phyloP scores from a whole-genome alignment of 2,888 invertebrate species.

The Acronicta psi region DNA sequence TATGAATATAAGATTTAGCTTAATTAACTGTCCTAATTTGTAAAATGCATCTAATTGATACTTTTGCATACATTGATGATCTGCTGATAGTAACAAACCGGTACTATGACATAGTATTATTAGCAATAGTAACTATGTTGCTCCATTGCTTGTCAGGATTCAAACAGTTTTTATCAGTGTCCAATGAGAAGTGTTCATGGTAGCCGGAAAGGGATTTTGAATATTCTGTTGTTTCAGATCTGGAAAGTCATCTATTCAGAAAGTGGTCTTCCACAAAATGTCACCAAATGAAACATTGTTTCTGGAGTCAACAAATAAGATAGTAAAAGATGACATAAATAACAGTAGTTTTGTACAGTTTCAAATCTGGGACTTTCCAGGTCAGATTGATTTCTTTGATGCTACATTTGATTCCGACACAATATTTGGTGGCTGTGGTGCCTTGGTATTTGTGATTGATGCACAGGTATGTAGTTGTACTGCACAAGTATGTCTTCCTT shows the following conservation, averaged over 20 bases:
- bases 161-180: too few species aligned
- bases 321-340: constrained; percentile 99
- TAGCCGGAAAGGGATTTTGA: not conserved
- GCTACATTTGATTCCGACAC: constrained; percentile 98
- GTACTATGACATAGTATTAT: too few species aligned
- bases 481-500: constrained; percentile 91
- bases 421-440: constrained; percentile 99
- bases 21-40: not conserved
- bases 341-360: constrained; percentile 99
- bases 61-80: too few species aligned
- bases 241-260: constrained; percentile 99
- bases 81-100: too few species aligned
- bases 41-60: not conserved
- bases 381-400: constrained; percentile 99
- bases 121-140: too few species aligned
- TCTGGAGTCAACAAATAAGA: constrained; percentile 99
- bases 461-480: constrained; percentile 94
- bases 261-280: constrained; percentile 99
- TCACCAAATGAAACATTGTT: constrained; percentile 99
- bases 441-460: constrained; percentile 99
- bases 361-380: constrained; percentile 99
- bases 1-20: too few species aligned
- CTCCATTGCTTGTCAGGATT: too few species aligned
- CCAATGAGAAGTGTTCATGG: too few species aligned
- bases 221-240: constrained; percentile 91